Evolutionary conservation across 2,797 vertebrate species (phyloP), one percentile per base, ranked within the genome.

Genomic region (Petrocephalus sullivani): DNA sequence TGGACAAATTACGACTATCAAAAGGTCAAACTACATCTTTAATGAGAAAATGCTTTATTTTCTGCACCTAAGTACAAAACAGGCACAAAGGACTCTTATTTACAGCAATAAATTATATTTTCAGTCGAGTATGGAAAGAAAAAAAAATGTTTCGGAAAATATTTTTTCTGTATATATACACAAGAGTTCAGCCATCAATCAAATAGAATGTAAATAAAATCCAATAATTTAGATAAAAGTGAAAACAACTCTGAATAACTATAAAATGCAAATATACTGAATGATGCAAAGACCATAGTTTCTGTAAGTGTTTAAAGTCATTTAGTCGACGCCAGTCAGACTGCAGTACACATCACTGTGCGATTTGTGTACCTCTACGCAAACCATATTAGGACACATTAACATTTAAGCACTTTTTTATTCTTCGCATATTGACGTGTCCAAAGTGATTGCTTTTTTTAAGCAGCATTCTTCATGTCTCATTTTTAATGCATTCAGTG

Each of bases 161-260:
- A 54, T 88, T 89, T 92, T 92, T 94, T 94, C 93, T 88, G 56
- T 90, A 92, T 95, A 95, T 96, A 91, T 95, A 96, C 95, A 96
- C 93, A 92, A 95, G 92, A 93, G 93, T 94, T 95, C 93, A 85
- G 92, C 96, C 94, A 95, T 95, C 94, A 95, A 28, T 28, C 28
- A 96, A 95, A 95, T 94, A 96, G 95, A 93, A 94, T 92, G 94
- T 93, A 95, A 95, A 97, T 97, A 96, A 96, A 89, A 71, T 88
- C 46, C 87, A 96, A 99, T 99, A 98, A 99, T 97, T 99, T 99
- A 98, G 95, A 95, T 94, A 96, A 95, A 96, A 95, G 94, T 95
- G 96, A 96, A 96, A 85, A 96, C 19, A 99, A 99, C 99, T 98
- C 94, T 93, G 95, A 96, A 96, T 95, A 96, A 95, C 94, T 95